Evolutionary conservation across 92 coral and sea anemone species (phyloP).

Genomic region (Paramuricea clavata): DNA sequence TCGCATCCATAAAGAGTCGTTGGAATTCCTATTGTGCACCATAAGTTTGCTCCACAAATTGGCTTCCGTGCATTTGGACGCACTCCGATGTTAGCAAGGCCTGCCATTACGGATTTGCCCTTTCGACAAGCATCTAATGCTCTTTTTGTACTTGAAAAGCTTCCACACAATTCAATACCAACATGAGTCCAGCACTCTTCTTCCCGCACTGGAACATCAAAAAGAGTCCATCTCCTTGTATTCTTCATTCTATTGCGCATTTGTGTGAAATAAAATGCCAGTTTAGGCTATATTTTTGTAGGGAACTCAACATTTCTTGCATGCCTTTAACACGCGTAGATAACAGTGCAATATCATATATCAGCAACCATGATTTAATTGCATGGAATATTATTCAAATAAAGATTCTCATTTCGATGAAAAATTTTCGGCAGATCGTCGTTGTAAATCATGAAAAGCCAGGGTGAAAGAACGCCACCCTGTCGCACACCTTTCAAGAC

Average conservation of each 20-base stretch:
- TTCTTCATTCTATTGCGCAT: not conserved
- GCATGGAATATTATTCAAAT: not conserved
- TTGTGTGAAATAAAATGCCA: not conserved
- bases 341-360: not conserved
- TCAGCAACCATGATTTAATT: not conserved
- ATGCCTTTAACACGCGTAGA: not conserved
- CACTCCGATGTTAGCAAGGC: too few relatives aligned
- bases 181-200: not conserved
- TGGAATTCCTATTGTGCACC: not conserved
- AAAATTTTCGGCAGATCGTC: not conserved
- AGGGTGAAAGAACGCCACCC: not conserved
- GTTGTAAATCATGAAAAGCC: conserved; percentile 1
- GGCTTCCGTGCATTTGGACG: too few relatives aligned
- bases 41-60: too few relatives aligned
- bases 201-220: not conserved
- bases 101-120: not conserved
- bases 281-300: not conserved
- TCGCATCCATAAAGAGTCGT: not conserved
- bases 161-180: not conserved
- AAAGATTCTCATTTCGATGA: not conserved
- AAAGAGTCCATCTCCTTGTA: not conserved
- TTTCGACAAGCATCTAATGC: not conserved
- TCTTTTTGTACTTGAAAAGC: not conserved
- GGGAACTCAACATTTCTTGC: too few relatives aligned
- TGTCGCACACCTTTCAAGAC: too few relatives aligned